These are phyloP conservation scores for Nesidiocoris tenuis DNA, from an alignment of 2,888 invertebrate species.

Conservation along the genomic window DNA sequence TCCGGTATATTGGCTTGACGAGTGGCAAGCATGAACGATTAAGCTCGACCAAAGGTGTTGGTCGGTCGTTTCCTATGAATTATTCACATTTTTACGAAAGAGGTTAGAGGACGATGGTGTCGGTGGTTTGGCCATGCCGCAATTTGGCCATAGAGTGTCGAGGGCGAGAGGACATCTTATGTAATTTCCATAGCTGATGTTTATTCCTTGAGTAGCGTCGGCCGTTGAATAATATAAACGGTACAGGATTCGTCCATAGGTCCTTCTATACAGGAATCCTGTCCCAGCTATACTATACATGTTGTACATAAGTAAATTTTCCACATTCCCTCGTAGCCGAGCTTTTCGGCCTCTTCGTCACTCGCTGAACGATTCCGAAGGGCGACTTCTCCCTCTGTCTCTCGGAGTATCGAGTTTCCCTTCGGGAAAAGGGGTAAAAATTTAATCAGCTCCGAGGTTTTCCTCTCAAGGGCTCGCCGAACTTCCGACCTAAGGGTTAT, in stretches of 20 bases:
- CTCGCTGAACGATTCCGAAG: neutral
- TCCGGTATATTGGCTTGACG: neutral
- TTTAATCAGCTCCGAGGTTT: conserved; percentile 24
- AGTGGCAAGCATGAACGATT: neutral
- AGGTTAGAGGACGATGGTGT: neutral
- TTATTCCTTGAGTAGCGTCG: conserved; percentile 44
- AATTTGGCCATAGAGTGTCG: neutral
- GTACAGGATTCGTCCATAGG: conserved; percentile 44
- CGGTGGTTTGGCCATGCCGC: too few species aligned
- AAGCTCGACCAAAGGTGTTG: neutral
- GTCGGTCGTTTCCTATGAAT: neutral
- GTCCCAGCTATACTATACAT: conserved; percentile 31
- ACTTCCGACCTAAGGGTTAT: neutral
- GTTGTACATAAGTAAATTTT: conserved; percentile 36
- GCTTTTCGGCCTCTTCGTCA: conserved; percentile 29
- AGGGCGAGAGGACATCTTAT: conserved; percentile 31
- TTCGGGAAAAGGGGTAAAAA: neutral
- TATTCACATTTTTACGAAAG: neutral
- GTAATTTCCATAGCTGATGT: conserved; percentile 45
- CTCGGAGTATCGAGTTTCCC: conserved; percentile 3
- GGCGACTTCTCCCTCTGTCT: neutral
- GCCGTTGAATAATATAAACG: neutral
- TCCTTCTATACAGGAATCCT: neutral
- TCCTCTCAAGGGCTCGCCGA: neutral
- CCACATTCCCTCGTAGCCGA: neutral